Base-by-base conservation (phyloP, 2,797 vertebrate species). In the Hephaestus fuliginosus region DNA sequence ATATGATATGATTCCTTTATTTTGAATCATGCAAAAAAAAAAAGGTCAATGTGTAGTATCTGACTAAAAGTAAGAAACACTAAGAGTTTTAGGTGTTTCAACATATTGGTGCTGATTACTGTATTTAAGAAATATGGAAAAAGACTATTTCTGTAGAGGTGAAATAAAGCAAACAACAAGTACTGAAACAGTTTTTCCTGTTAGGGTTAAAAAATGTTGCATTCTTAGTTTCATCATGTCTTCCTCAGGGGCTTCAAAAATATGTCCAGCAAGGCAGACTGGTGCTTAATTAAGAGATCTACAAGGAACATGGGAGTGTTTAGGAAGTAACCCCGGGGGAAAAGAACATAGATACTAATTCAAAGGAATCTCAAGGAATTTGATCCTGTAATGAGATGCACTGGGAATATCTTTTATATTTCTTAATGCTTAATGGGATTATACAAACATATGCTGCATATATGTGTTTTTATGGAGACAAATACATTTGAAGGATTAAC, bases 251-350 rank as follows among this genome's bases (percentile, higher is more conserved):
- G 20, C 12, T 72, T 62, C 14, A 43, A 58, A 68, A 74, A 67
- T 44, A 5, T 44, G 30, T 49, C 36, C 18, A 33, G 39, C 25
- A 28, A 46, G 7, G 28, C 22, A 60, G 71, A 74, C 60, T 60
- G 56, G 44, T 70, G 30, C 68, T 74, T 78, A 81, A 83, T 88
- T 81, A 85, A 49, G 20, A 66, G 30, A 63, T 76, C 33, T 56
- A 36, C 53, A 52, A 57, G 36, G 22, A 69, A 63, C 68, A 51
- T n/a, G 51, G 51, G 5, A 30, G 13, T 65, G 56, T 72, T 68
- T 76, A 70, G 20, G 73, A n/a, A 62, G 9, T 3, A 44, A 57
- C 44, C 76, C 57, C 44, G n/a, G 33, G 62, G 73, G 48, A 46
- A 46, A 70, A 64, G 41, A 58, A 66, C 39, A 58, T 8, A 46